Evolutionary conservation across 2,113 vertebrate genomes (phyloP), one percentile per base, ranked within the genome.

Genomic region (Saguinus imperator): DNA sequence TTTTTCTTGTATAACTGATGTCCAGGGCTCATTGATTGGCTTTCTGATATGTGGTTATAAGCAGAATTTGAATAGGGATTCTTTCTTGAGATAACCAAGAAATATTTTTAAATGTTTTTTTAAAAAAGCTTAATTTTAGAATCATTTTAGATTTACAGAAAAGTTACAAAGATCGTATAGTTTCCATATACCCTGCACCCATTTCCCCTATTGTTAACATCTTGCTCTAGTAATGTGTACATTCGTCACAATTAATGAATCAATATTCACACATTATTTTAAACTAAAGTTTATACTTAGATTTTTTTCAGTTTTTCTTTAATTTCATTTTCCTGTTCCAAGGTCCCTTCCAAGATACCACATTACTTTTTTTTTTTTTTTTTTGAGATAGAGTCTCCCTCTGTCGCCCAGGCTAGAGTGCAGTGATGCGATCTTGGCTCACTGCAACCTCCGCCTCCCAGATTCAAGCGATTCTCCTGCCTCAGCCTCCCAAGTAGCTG

Each of bases 241-340:
- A 64, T 72, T 81, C 70, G 10, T 94, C n/a, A 66, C 37, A 66
- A 32, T 86, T 81, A 68, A 32, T 88, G 43, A 96, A 86, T 10
- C 77, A 91, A 52, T 85, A 75, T 68, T n/a, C 14, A 87, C 75
- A 66, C 7, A 61, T 61, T 90, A n/a, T 40, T 77, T 91, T 75
- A 40, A 94, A 79, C 48, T 45, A 81, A 96, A 93, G 55, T 43
- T 57, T 66, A 48, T 57, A 52, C 11, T 87, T 40, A 66, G 13
- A 9, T 84, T 94, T 93, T 52, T 11, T 43, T 94, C 18, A 52
- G 70, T 85, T 91, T 95, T 66, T 48, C 73, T 92, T 50, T 89
- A 37, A 91, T 84, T 29, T 50, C 91, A 75, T 91, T 84, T 96
- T 91, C 13, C 48, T 93, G 18, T 89, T 88, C 75, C 27, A 58